Conservation (phyloP, 2,797 vertebrate species). For the Falco cherrug region DNA sequence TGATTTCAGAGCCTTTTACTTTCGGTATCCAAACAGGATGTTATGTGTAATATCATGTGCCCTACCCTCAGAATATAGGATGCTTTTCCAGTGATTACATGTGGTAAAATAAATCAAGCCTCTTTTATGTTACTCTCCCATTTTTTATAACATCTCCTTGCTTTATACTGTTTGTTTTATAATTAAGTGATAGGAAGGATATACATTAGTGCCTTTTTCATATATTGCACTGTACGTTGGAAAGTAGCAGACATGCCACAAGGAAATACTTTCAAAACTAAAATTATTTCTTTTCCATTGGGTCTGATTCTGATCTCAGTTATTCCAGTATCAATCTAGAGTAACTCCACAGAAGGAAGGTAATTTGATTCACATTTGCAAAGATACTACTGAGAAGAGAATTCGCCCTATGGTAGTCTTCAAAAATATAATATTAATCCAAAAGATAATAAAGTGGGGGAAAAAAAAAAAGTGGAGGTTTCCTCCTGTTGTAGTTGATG, state of each 20-base stretch:
- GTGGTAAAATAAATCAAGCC: conserved; percentile 2
- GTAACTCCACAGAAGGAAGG: neutral
- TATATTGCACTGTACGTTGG: conserved; percentile 16
- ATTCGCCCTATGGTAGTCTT: neutral
- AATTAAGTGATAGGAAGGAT: neutral
- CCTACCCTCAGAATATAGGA: neutral
- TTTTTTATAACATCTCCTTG: conserved; percentile 56
- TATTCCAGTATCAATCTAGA: neutral
- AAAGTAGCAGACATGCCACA: neutral
- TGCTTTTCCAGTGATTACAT: neutral
- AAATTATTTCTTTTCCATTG: neutral
- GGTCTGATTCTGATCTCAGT: conserved; percentile 3
- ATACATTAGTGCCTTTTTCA: conserved; percentile 32
- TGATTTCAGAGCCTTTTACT: conserved; percentile 8
- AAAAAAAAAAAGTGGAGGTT: neutral
- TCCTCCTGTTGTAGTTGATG: neutral
- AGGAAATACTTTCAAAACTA: neutral
- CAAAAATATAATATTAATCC: neutral
- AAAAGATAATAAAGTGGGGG: neutral
- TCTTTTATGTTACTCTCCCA: neutral
- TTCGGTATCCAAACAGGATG: neutral
- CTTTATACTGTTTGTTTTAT: conserved; percentile 57
- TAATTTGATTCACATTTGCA: neutral
- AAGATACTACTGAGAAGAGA: neutral
- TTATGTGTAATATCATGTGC: neutral